These are phyloP conservation scores for Diachasmimorpha longicaudata DNA, from an alignment of 1,140 invertebrate species.

Conservation along the genomic window DNA sequence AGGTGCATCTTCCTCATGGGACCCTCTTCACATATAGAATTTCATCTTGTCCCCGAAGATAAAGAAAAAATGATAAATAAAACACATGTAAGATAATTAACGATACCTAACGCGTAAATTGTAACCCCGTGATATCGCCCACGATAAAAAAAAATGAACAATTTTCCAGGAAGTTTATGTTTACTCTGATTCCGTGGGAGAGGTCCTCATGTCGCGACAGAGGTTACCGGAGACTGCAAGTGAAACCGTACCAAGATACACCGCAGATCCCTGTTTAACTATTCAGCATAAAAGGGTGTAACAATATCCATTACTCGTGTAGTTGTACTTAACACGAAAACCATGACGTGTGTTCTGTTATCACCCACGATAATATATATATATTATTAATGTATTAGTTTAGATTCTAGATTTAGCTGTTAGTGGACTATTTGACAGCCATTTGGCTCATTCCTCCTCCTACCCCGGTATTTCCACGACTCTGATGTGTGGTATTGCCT, in stretches of 20 bases:
- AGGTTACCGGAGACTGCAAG: not conserved
- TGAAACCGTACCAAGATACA: not conserved
- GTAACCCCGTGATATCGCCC: not conserved
- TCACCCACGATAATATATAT: no score
- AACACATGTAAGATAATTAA: slow-evolving; percentile 7
- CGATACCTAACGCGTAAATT: not conserved
- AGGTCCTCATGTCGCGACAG: not conserved
- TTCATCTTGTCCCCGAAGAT: not conserved
- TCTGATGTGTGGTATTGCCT: not conserved
- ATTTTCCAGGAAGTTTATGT: not conserved
- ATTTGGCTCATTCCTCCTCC: not conserved
- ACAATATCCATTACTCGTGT: not conserved
- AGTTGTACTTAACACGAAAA: not conserved
- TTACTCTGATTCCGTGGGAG: not conserved
- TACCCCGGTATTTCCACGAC: not conserved
- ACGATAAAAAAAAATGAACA: not conserved
- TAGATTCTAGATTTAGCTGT: no score
- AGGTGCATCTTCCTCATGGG: not conserved
- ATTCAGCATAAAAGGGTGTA: not conserved
- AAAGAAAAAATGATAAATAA: not conserved
- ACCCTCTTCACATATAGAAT: not conserved
- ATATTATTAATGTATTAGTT: no score
- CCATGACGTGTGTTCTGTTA: no score
- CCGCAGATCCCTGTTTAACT: not conserved
- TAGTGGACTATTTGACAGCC: not conserved